phyloP scores from a whole-genome alignment of 2,113 vertebrate species.

The Carassius auratus region DNA sequence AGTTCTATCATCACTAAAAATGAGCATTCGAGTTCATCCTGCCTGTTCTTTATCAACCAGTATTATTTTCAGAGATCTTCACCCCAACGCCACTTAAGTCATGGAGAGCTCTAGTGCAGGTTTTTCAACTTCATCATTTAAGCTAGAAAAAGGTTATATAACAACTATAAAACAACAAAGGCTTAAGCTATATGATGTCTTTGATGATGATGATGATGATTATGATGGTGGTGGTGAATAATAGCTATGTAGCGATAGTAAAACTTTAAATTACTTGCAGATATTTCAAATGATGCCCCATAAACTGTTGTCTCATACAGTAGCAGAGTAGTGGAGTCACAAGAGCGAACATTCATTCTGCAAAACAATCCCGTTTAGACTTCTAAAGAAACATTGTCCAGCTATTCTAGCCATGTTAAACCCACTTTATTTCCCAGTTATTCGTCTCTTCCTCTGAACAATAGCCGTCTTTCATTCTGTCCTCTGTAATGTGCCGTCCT shows the following conservation, averaged over 20 bases:
- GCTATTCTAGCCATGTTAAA: conserved; percentile 22
- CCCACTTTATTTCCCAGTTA: background rate
- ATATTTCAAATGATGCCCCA: background rate
- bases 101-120: background rate
- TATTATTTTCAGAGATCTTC: background rate
- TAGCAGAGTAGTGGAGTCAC: background rate
- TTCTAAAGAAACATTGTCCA: background rate
- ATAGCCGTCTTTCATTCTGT: conserved; percentile 9
- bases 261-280: conserved; percentile 6
- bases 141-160: background rate
- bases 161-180: background rate
- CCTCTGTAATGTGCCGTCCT: conserved; percentile 19
- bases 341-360: background rate
- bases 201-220: too few relatives aligned
- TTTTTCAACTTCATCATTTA: background rate
- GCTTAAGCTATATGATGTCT: background rate
- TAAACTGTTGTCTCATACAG: background rate
- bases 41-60: background rate
- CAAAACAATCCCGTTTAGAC: background rate
- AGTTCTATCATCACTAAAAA: background rate
- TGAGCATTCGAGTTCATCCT: background rate
- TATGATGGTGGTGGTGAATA: background rate
- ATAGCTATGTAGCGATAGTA: background rate
- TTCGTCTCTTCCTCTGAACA: conserved; percentile 38
- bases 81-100: background rate